Evolutionary conservation across 2,797 vertebrate species (phyloP).

Genomic region (Protonibea diacanthus): DNA sequence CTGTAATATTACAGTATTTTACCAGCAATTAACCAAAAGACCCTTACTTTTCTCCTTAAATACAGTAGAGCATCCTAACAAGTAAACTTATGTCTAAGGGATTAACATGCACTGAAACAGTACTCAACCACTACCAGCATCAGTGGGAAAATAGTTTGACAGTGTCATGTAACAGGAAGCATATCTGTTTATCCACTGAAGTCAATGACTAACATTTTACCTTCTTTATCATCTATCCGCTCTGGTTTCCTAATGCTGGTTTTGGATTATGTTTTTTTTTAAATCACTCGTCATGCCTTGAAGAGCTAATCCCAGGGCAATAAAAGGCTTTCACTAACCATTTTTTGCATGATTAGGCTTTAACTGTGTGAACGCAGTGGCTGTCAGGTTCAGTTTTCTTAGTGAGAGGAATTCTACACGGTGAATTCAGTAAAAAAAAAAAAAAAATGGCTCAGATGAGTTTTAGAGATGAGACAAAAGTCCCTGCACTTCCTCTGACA

Average conservation of each 20-base stretch:
- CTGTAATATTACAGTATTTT: not conserved
- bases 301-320: constrained; percentile 32
- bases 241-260: constrained; percentile 18
- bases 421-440: constrained; percentile 11
- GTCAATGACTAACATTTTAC: not conserved
- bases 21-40: not conserved
- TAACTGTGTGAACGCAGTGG: constrained; percentile 46
- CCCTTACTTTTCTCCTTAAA: not conserved
- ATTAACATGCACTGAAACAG: not conserved
- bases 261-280: not conserved
- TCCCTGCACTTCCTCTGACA: not conserved
- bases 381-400: constrained; percentile 66
- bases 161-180: not conserved
- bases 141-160: not conserved
- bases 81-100: not conserved
- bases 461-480: constrained; percentile 40
- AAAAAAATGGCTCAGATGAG: constrained; percentile 20
- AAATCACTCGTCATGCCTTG: constrained; percentile 20
- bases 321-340: constrained; percentile 59
- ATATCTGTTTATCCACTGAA: not conserved
- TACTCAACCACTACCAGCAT: not conserved
- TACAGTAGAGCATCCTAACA: not conserved
- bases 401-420: constrained; percentile 30
- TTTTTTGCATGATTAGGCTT: constrained; percentile 74
- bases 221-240: constrained; percentile 10